These are phyloP conservation scores for Orcinus orca DNA, from an alignment of 2,113 vertebrate genomes.

Conservation along the genomic window DNA sequence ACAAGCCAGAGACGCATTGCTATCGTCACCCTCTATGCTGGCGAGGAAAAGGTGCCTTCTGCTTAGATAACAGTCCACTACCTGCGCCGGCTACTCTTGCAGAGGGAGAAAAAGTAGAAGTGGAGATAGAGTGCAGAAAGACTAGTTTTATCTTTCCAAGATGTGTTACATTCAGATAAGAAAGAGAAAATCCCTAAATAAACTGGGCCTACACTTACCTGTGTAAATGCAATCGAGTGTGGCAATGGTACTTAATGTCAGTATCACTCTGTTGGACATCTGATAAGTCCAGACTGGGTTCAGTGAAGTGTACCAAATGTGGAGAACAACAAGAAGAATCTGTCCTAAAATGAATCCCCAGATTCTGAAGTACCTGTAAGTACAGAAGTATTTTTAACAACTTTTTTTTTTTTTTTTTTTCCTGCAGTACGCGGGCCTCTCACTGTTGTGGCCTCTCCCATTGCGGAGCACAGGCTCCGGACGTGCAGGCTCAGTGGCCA, in stretches of 20 bases:
- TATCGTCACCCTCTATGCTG: background rate
- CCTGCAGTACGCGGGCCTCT: too few relatives aligned
- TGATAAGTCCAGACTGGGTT: conserved; percentile 82
- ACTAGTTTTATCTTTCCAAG: background rate
- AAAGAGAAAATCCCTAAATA: background rate
- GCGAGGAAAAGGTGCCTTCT: background rate
- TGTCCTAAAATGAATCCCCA: conserved; percentile 86
- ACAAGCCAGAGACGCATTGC: background rate
- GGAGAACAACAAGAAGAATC: conserved; percentile 81
- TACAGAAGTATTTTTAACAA: conserved; percentile 30
- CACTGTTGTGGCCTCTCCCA: too few relatives aligned
- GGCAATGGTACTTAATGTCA: conserved; percentile 72
- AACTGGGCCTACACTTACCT: conserved; percentile 54
- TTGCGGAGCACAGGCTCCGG: too few relatives aligned
- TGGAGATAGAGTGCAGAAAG: background rate
- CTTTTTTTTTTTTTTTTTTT: background rate
- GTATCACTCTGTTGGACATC: conserved; percentile 72
- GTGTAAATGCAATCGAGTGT: conserved; percentile 74
- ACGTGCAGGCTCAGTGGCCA: too few relatives aligned
- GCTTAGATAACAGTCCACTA: background rate
- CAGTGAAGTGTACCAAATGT: conserved; percentile 83
- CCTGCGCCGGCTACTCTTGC: background rate
- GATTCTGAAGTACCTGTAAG: conserved; percentile 80
- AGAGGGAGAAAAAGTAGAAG: background rate
- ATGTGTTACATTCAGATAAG: background rate